Evolutionary conservation across 1,140 invertebrate genomes (phyloP), one percentile per base, ranked within the genome.

Genomic region (Zaprionus tsacasi): DNA sequence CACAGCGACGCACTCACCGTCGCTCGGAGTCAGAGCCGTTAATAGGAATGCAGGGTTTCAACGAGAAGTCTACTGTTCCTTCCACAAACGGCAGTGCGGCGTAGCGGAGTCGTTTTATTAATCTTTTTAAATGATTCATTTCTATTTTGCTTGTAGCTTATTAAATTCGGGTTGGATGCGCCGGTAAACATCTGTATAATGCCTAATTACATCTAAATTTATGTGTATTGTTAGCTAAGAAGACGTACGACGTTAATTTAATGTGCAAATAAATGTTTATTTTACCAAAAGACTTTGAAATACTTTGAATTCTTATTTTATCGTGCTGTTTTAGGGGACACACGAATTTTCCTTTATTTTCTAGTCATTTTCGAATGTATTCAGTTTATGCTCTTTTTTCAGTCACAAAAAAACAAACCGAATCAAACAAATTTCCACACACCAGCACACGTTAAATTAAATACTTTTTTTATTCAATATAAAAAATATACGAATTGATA

Each of bases 11-110:
- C 63, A 92, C 91, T 10, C 92, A 92, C 66, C 93, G 93, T 64
- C 83, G 93, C 12, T 93, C 93, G 6, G 93, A 93, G 56, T 93
- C 92, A 3, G 93, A 93, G 35, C 93, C 93, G 2, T 91, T 75
- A 5, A 85, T 92, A 4, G 76, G 79, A 0, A 71, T 80, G 40
- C 91, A 79, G 55, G 80, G 76, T 55, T 59, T 91, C 43, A 35
- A 64, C 27, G 82, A 79, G 10, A 82, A 79, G 43, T 17, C 45
- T 12, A 54, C 36, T 11, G 55, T 27, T 11, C 8, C 33, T 48
- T 63, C 50, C 8, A 8, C 52, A 11, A 15, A 67, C 35, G 67
- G 60, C 50, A 82, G 64, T 63, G 54, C 63, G 52, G 63, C 81
- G 65, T 75, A 75, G 59, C 80, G 45, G 43, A 36, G 4, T 6